Base-by-base conservation (phyloP, 2,888 invertebrate species). In the Apocheima hispidaria region DNA sequence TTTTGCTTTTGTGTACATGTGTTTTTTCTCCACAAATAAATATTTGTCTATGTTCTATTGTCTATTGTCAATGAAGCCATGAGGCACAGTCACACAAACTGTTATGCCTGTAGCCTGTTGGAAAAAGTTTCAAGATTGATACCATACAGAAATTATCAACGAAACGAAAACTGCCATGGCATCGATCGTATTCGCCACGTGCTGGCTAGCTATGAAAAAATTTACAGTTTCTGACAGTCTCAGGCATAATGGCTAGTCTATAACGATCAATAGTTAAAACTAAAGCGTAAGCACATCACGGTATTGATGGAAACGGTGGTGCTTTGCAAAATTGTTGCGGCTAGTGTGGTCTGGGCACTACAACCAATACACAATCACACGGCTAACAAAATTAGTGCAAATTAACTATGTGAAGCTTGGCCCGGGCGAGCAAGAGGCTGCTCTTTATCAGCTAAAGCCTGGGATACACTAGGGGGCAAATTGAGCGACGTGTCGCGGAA, bases 321-420 rank as follows among this genome's bases (percentile, higher is more conserved):
- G 77, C 74, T 73, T 70, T 76, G 75, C 72, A 74, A 72, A 73
- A 68, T 73, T 74, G 69, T 72, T 73, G 78, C 78, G 75, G 77
- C 74, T 79, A 78, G 79, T 70, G 74, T 80, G 78, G 80, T 76
- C 79, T 74, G 74, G 68, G 58, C 53, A 61, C 55, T 59, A 51
- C 50, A 51, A 59, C 49, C 60, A 60, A 57, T 55, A 54, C 62
- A 68, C 63, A 68, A 54, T 56, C 51, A 62, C 52, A 62, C 56
- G 52, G 26, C 61, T 62, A 62, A 28, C 28, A 59, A 49, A 55
- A 55, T 61, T 36, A 48, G 61, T 62, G 61, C 61, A 62, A 61
- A 60, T 60, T 30, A 60, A 62, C 49, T 60, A 60, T 48, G 44
- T 10, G 40, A 63, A 63, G 63, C 63, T 56, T 43, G 41, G 62